A percentile compares a stretch with the other conserved stretches of the same genome.
Evolutionary conservation across 2,888 invertebrate species (phyloP).

Genomic region (Chrysopilus asiliformis): DNA sequence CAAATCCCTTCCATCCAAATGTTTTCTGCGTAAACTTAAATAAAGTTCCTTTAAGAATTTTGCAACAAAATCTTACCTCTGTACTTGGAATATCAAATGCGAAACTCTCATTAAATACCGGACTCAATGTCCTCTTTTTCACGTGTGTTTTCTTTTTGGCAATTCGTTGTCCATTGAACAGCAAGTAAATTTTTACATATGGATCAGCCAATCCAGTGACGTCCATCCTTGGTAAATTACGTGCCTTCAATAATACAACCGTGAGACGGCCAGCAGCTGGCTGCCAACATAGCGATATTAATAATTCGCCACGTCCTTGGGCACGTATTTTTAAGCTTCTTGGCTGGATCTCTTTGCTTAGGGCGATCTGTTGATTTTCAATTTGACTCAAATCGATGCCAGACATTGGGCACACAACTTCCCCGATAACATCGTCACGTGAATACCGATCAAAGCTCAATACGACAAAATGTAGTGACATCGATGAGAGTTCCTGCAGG

Average conservation of each 20-base stretch:
- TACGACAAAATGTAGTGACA: constrained; percentile 87
- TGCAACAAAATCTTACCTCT: too few species aligned
- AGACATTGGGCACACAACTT: constrained; percentile 77
- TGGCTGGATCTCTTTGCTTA: constrained; percentile 82
- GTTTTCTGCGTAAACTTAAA: too few species aligned
- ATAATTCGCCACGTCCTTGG: constrained; percentile 85
- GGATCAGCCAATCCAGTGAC: constrained; percentile 95
- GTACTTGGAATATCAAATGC: constrained; percentile 88
- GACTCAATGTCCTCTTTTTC: constrained; percentile 93
- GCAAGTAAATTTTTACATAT: constrained; percentile 88
- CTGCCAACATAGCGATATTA: constrained; percentile 96
- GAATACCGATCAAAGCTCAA: constrained; percentile 95
- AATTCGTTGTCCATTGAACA: constrained; percentile 94
- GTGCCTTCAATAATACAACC: constrained; percentile 91
- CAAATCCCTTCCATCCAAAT: too few species aligned
- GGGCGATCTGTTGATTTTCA: constrained; percentile 63
- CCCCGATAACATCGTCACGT: constrained; percentile 95
- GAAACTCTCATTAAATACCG: constrained; percentile 98
- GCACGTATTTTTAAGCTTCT: constrained; percentile 87
- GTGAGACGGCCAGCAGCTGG: constrained; percentile 91
- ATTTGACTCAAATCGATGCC: constrained; percentile 51
- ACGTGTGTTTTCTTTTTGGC: constrained; percentile 99
- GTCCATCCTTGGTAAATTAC: constrained; percentile 96
- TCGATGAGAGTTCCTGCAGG: constrained; percentile 71
- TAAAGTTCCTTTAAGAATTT: too few species aligned